phyloP scores from a whole-genome alignment of 2,888 invertebrate genomes.

The Agriopis leucophaearia region DNA sequence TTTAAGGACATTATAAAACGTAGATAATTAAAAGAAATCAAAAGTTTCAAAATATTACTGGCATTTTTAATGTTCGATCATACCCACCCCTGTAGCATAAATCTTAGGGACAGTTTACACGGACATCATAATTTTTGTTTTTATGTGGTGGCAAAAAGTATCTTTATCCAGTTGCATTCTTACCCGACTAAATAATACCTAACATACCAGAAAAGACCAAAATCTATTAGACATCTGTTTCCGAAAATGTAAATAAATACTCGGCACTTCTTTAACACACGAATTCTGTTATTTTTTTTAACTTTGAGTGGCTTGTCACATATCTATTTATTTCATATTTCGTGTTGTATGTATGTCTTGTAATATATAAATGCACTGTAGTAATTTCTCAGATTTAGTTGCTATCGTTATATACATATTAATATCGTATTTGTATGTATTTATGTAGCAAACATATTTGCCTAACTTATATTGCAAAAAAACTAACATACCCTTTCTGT shows the following conservation, averaged over 20 bases:
- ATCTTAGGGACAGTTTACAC: constrained; percentile 27
- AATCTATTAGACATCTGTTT: constrained; percentile 30
- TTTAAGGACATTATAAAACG: constrained; percentile 87
- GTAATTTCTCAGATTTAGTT: neutral
- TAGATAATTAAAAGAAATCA: constrained; percentile 88
- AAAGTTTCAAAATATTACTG: constrained; percentile 84
- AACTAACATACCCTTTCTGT: neutral
- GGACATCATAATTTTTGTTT: constrained; percentile 83
- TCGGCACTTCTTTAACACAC: constrained; percentile 12
- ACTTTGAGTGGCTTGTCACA: constrained; percentile 11
- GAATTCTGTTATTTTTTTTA: constrained; percentile 3
- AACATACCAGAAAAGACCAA: constrained; percentile 36
- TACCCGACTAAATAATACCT: constrained; percentile 62
- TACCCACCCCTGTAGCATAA: constrained; percentile 63
- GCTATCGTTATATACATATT: neutral
- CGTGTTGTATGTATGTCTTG: neutral
- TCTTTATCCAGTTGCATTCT: constrained; percentile 67
- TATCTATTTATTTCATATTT: neutral
- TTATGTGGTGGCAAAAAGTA: constrained; percentile 65
- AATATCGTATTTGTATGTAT: neutral
- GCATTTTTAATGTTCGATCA: constrained; percentile 82
- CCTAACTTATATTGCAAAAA: neutral
- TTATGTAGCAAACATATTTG: neutral
- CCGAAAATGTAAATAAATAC: constrained; percentile 15
- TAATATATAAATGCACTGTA: constrained; percentile 7